Conservation (phyloP, 2,797 vertebrate species). For the Micrastur ruficollis region DNA sequence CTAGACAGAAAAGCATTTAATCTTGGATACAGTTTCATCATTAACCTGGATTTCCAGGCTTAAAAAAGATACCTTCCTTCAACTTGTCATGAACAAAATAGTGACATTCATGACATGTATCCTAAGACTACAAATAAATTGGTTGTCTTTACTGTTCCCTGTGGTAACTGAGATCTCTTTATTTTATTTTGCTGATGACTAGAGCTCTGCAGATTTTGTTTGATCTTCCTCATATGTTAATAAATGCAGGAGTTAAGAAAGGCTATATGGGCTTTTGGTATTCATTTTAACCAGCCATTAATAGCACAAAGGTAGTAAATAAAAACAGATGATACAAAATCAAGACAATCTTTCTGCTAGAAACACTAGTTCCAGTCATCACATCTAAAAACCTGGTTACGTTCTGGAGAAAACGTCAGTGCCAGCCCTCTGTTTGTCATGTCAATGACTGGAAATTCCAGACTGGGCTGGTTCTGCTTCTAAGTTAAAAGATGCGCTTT, state of each 20-base stretch:
- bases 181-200: conserved; percentile 5
- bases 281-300: conserved; percentile 27
- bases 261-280: background rate
- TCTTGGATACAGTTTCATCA: conserved; percentile 38
- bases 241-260: conserved; percentile 30
- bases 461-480: background rate
- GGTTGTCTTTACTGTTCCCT: conserved; percentile 26
- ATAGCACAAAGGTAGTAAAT: conserved; percentile 5
- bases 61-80: conserved; percentile 11
- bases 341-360: background rate
- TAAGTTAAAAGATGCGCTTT: background rate
- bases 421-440: background rate
- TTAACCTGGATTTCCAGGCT: conserved; percentile 52
- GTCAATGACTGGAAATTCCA: background rate
- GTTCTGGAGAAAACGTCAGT: background rate
- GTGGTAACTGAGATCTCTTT: conserved; percentile 21
- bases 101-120: conserved; percentile 24
- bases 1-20: conserved; percentile 29
- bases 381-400: background rate
- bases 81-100: background rate
- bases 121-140: conserved; percentile 48
- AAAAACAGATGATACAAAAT: background rate
- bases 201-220: conserved; percentile 14
- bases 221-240: conserved; percentile 14
- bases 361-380: background rate